Base-by-base conservation (phyloP, 1,140 invertebrate genomes). In the Brachionus plicatilis region DNA sequence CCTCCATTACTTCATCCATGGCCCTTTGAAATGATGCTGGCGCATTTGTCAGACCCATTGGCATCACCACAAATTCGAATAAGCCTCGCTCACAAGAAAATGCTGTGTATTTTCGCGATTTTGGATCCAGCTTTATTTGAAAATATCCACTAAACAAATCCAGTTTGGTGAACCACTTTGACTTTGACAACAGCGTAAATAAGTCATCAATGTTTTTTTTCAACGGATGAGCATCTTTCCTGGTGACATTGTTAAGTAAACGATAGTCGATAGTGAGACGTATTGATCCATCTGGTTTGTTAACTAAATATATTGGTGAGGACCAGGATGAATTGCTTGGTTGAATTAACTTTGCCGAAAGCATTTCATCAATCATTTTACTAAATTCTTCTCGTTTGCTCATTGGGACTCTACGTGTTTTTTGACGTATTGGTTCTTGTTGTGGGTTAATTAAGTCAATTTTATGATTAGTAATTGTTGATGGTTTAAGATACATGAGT, bases 131-230 rank as follows among this genome's bases (percentile, higher is more conserved):
- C 56, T 65, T 65, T 65, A 65, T 65, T 65, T 65, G 56, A 65
- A 65, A 65, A 65, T 65, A 65, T 65, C 20, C 56, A 65, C 56
- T 65, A 20, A 65, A 65, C 56, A 65, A 65, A 65, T 65, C 56
- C 14, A 27, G 56, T 65, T 65, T 65, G 9, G 56, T 65, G 56
- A 65, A 65, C 56, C 17, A 65, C 56, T 17, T 65, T 17, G 5
- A 65, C 17, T 65, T 65, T 20, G 56, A 24, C 24, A 65, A 65
- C 29, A 3, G 29, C 29, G 29, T 33, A 33, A 33, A 33, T 33
- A 33, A 33, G 29, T 33, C 29, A 33, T 33, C 29, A 33, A 33
- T 33, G 29, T n/a, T n/a, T n/a, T 33, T 33, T 33, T 1, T 1
- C 29, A 33, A 33, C 29, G 29, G 29, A 33, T 33, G 29, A 33